These are phyloP conservation scores for Pseudochirops cupreus DNA, from an alignment of 2,797 vertebrate genomes.

Conservation along the genomic window DNA sequence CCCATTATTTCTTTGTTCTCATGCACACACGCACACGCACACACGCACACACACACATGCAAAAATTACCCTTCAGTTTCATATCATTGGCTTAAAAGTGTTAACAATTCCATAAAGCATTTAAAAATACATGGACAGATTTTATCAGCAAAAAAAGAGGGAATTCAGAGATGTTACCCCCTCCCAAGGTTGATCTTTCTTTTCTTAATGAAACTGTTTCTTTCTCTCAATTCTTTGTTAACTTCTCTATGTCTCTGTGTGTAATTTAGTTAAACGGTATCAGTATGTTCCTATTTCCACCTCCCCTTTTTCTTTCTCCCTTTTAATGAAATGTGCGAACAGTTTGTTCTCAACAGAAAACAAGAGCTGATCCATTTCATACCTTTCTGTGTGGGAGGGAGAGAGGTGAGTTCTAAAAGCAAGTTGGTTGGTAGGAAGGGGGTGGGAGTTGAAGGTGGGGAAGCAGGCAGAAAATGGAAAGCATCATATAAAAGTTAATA, in stretches of 20 bases:
- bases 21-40: not conserved
- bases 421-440: not conserved
- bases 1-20: not conserved
- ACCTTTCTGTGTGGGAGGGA: slow-evolving; percentile 58
- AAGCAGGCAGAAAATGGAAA: not conserved
- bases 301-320: slow-evolving; percentile 7
- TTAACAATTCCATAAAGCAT: slow-evolving; percentile 24
- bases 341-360: slow-evolving; percentile 65
- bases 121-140: not conserved
- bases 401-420: slow-evolving; percentile 5
- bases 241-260: not conserved
- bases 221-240: not conserved
- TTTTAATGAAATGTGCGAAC: slow-evolving; percentile 69
- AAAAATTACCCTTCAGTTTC: slow-evolving; percentile 23
- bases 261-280: slow-evolving; percentile 46
- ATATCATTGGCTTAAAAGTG: slow-evolving; percentile 31
- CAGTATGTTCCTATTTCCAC: slow-evolving; percentile 34
- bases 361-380: slow-evolving; percentile 32
- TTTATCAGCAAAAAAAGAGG: slow-evolving; percentile 33
- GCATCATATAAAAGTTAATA: not conserved
- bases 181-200: slow-evolving; percentile 14
- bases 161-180: slow-evolving; percentile 26
- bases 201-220: slow-evolving; percentile 42
- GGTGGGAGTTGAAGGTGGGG: not conserved
- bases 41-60: not conserved